Conservation (phyloP, 2,888 invertebrate species). For the Parnassius apollo region DNA sequence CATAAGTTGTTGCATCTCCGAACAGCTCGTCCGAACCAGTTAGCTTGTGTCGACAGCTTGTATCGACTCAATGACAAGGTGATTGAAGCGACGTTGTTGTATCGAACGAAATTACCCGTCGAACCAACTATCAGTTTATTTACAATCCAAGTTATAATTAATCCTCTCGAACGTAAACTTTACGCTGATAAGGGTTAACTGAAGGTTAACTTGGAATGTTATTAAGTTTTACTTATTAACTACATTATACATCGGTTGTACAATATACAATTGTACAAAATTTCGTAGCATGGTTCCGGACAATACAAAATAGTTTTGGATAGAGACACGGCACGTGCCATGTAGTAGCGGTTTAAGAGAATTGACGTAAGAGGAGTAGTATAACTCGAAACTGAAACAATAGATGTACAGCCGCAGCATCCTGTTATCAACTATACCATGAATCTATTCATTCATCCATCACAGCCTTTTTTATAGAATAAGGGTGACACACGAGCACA, state of each 20-base stretch:
- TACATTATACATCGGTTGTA: conserved; percentile 10
- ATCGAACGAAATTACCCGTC: conserved; percentile 9
- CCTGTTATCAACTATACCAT: no score
- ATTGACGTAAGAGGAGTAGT: background rate
- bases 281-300: background rate
- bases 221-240: conserved; percentile 23
- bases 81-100: conserved; percentile 6
- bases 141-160: conserved; percentile 26
- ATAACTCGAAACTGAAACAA: no score
- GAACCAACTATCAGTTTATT: conserved; percentile 13
- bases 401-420: no score
- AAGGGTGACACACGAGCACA: no score
- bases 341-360: no score
- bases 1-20: conserved; percentile 4
- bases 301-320: background rate
- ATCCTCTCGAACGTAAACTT: conserved; percentile 25
- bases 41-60: conserved; percentile 6
- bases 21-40: background rate
- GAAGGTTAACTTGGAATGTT: conserved; percentile 24
- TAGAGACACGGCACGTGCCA: background rate
- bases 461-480: no score
- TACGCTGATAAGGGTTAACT: conserved; percentile 25
- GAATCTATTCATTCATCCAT: no score
- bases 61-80: background rate
- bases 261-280: no score